Evolutionary conservation across 2,113 vertebrate species (phyloP), one percentile per base, ranked within the genome.

Genomic region (Oncorhynchus mykiss): DNA sequence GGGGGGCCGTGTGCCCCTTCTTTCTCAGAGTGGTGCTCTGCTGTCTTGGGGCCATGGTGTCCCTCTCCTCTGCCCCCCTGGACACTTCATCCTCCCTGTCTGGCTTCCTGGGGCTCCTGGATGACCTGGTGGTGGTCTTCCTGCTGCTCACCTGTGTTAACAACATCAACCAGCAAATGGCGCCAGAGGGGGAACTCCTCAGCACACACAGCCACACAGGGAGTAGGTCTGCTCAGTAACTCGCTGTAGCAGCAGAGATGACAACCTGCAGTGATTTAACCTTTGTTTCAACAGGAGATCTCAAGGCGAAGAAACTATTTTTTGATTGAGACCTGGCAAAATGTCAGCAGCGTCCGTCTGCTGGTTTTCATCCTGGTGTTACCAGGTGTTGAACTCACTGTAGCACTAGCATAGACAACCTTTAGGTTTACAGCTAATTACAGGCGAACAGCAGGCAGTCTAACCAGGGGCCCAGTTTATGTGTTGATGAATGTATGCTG

Each of bases 81-180:
- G 88, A 92, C 66, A 76, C 79, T 0, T 82, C 91, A 77, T 84
- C 89, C 5, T 91, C 93, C 71, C 85, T 94, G 67, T 90, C 90
- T 1, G 90, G 93, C 49, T 89, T 89, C 9, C 88, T 92, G 78
- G 93, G 90, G 70, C 81, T 91, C 22, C 85, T 94, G 57, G 95
- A 95, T 24, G 93, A 94, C 75, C 85, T 88, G 1, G 91, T 93
- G 65, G 93, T 94, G 78, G 91, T 95, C 71, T 88, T 94, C 69
- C 91, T 96, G 72, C 91, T 97, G 49, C 86, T 95, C 5, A 93
- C 92, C 82, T 95, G 92, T 24, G 81, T 93, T 59, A 89, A 96
- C 78, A 95, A 93, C 80, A 93, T 93, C 81, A 92, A 91, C 82
- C 94, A 94, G 85, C 92, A 94, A 81, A 92, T 95, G 78, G 87